Percentiles rank a stretch among this genome's conserved stretches.
phyloP scores from a whole-genome alignment of 2,113 vertebrate species.

The pig (Sus scrofa) region DNA sequence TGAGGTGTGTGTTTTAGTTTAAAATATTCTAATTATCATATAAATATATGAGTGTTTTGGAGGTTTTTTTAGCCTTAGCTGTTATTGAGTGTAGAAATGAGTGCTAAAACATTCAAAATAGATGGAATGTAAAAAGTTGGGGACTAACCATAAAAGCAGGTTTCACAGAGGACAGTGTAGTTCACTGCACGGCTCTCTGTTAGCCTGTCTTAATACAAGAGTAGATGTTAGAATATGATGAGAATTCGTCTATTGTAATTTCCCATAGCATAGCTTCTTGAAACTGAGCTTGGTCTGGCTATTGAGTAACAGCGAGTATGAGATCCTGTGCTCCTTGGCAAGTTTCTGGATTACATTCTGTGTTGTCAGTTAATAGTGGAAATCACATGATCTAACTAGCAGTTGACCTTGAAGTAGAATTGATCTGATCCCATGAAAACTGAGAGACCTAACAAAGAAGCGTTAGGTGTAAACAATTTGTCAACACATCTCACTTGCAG shows the following conservation, averaged over 20 bases:
- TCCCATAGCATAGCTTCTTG: background rate
- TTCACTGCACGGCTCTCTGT: background rate
- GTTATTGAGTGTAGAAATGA: conserved; percentile 4
- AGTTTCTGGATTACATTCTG: background rate
- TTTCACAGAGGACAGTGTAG: background rate
- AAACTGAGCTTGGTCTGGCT: background rate
- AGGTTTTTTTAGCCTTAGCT: background rate
- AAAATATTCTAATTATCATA: background rate
- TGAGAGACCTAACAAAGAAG: background rate
- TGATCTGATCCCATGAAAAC: background rate
- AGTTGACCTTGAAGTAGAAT: background rate
- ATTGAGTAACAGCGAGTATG: background rate
- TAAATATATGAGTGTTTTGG: background rate
- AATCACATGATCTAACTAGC: background rate
- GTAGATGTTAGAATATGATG: background rate
- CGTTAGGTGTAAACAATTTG: background rate
- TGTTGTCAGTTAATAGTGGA: conserved; percentile 38
- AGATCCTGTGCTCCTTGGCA: background rate
- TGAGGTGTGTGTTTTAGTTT: background rate
- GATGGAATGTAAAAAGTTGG: background rate
- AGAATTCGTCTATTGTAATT: background rate
- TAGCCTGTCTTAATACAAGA: background rate
- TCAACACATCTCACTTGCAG: background rate
- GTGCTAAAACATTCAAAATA: background rate
- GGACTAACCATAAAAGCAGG: background rate